These are phyloP conservation scores for Triplophysa bombifrons DNA, from an alignment of 2,797 vertebrate genomes.

Conservation along the genomic window DNA sequence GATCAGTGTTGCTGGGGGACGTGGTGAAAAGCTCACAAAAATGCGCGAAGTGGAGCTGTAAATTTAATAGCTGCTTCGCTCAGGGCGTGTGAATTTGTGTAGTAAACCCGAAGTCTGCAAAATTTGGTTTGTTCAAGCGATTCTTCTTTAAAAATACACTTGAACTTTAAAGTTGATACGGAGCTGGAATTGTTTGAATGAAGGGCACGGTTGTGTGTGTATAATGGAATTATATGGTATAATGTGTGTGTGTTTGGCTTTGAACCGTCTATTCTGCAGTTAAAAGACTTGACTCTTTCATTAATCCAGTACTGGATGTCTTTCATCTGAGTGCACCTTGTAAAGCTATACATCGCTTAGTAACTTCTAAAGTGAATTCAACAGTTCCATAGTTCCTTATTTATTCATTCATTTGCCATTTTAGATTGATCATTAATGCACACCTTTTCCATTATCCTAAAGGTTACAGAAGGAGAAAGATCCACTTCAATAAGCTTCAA, in stretches of 20 bases:
- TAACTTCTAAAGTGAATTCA: slow-evolving; percentile 45
- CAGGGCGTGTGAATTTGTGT: background rate
- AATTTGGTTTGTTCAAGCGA: slow-evolving; percentile 16
- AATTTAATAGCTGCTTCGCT: background rate
- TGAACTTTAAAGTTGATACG: slow-evolving; percentile 21
- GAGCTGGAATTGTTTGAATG: background rate
- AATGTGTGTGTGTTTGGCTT: background rate
- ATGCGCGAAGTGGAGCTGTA: background rate
- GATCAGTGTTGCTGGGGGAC: background rate
- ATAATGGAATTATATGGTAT: background rate
- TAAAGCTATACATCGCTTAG: slow-evolving; percentile 37
- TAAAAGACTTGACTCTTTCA: slow-evolving; percentile 9
- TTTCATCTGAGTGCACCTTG: slow-evolving; percentile 51
- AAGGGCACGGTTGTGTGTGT: background rate
- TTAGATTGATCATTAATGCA: background rate
- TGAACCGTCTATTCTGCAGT: background rate
- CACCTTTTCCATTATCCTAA: background rate
- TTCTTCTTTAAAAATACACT: slow-evolving; percentile 1
- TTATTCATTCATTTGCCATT: slow-evolving; percentile 17
- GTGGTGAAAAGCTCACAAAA: background rate
- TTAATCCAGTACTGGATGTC: slow-evolving; percentile 40
- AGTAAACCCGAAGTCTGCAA: slow-evolving; percentile 1
- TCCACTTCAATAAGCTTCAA: background rate
- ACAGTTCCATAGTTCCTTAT: slow-evolving; percentile 1
- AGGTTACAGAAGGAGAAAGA: slow-evolving; percentile 13